A percentile compares a stretch with the other conserved stretches of the same genome.
Conservation (phyloP, 2,888 invertebrate species). For the Micoletzkya japonica region DNA sequence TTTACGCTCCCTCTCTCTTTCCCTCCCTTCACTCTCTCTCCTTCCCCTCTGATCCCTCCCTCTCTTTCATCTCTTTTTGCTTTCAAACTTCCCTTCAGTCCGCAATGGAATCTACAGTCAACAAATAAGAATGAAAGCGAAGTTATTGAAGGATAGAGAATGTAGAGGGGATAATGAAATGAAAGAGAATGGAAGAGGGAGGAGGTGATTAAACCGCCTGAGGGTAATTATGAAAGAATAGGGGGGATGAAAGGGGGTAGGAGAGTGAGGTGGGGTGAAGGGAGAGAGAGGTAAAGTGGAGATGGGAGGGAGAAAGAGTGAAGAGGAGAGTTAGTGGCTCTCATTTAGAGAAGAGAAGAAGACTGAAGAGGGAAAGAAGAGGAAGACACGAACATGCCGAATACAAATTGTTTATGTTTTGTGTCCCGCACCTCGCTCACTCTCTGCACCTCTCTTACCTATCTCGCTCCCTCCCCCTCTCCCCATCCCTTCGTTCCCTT, state of each 20-base stretch:
- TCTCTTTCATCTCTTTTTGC: neutral
- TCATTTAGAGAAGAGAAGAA: neutral
- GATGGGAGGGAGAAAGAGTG: neutral
- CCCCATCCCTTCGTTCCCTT: too few relatives aligned
- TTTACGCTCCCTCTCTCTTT: neutral
- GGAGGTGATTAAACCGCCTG: too few relatives aligned
- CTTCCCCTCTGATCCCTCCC: neutral
- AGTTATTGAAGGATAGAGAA: neutral
- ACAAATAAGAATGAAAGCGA: neutral
- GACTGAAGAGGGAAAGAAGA: neutral
- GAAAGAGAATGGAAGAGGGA: slow-evolving; percentile 2
- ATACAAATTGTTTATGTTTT: too few relatives aligned
- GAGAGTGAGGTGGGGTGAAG: neutral
- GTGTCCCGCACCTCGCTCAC: too few relatives aligned
- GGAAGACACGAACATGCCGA: neutral
- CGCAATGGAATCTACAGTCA: neutral
- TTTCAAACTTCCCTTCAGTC: neutral
- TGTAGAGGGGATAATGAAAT: neutral
- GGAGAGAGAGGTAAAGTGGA: neutral
- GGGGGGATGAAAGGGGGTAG: neutral
- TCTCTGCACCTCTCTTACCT: too few relatives aligned
- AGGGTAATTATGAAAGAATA: neutral
- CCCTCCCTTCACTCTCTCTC: neutral
- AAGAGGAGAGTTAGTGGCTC: neutral
- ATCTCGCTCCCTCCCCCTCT: too few relatives aligned